These are phyloP conservation scores for Pachydiplax longipennis DNA, from an alignment of 2,888 invertebrate genomes.

Conservation along the genomic window DNA sequence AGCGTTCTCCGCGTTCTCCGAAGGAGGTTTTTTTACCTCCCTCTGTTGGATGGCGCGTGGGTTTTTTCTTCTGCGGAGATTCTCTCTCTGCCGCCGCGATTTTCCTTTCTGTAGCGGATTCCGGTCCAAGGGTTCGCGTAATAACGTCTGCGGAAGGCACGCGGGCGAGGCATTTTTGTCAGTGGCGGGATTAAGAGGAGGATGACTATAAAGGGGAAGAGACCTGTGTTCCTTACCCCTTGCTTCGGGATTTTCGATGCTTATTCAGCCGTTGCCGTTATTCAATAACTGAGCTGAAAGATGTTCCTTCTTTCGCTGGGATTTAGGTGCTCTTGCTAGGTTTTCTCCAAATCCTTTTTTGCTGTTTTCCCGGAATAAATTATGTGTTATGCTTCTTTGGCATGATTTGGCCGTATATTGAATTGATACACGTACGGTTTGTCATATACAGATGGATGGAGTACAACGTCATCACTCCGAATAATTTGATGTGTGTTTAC, in stretches of 20 bases:
- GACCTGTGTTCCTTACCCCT: neutral
- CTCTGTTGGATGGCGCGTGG: neutral
- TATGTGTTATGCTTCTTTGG: too few relatives aligned
- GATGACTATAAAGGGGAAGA: neutral
- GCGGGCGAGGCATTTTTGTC: conserved; percentile 38
- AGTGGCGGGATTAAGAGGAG: conserved; percentile 13
- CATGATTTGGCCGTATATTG: too few relatives aligned
- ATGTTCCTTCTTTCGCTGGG: neutral
- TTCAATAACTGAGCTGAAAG: conserved; percentile 30
- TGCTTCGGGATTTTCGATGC: conserved; percentile 8
- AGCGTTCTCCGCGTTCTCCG: conserved; percentile 22
- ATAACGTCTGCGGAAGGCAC: conserved; percentile 43
- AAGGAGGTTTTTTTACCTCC: neutral
- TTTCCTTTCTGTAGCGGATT: conserved; percentile 24
- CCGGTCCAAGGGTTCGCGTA: conserved; percentile 28
- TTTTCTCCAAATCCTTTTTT: neutral
- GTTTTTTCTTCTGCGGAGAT: neutral
- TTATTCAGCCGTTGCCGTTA: conserved; percentile 32
- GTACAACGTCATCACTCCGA: too few relatives aligned
- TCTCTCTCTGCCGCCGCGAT: neutral
- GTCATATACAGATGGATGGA: too few relatives aligned
- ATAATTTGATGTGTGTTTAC: too few relatives aligned
- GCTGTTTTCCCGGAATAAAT: too few relatives aligned
- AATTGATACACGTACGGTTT: too few relatives aligned
- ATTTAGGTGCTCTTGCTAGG: neutral